These are phyloP conservation scores for Lamellibrachia satsuma DNA, from an alignment of 2,888 invertebrate genomes.

Conservation along the genomic window DNA sequence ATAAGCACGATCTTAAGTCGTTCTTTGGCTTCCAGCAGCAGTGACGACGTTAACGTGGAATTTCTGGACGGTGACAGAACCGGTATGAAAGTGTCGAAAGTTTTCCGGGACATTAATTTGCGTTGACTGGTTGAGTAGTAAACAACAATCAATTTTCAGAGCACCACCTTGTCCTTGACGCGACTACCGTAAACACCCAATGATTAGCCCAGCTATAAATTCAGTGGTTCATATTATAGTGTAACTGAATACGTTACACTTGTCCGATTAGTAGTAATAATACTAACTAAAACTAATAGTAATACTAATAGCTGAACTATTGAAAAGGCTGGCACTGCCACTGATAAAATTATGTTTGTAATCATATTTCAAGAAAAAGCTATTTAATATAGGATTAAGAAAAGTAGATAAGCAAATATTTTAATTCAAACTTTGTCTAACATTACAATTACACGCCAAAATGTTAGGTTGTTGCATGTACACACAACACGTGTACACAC, in stretches of 20 bases:
- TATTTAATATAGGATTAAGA: too few species aligned
- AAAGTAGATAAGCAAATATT: too few species aligned
- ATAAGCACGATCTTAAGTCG: conserved; percentile 5
- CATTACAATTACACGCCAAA: too few species aligned
- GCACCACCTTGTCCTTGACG: not conserved
- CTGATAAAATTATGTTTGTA: too few species aligned
- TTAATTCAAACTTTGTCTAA: too few species aligned
- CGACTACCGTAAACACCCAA: not conserved
- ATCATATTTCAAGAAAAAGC: too few species aligned
- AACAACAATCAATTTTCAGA: not conserved
- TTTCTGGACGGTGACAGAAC: conserved; percentile 39
- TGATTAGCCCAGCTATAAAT: not conserved
- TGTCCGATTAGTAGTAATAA: not conserved
- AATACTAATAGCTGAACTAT: too few species aligned
- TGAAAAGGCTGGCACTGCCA: too few species aligned
- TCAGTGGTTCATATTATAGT: not conserved
- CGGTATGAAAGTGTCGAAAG: conserved; percentile 29
- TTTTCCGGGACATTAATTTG: not conserved
- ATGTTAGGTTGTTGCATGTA: too few species aligned
- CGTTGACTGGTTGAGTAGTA: not conserved
- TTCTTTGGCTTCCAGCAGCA: not conserved
- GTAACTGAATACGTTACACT: not conserved
- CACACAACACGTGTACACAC: too few species aligned
- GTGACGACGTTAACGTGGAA: conserved; percentile 38
- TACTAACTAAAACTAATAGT: not conserved